These are phyloP conservation scores for Rhynchonycteris naso DNA, from an alignment of 2,797 vertebrate species.

Conservation along the genomic window DNA sequence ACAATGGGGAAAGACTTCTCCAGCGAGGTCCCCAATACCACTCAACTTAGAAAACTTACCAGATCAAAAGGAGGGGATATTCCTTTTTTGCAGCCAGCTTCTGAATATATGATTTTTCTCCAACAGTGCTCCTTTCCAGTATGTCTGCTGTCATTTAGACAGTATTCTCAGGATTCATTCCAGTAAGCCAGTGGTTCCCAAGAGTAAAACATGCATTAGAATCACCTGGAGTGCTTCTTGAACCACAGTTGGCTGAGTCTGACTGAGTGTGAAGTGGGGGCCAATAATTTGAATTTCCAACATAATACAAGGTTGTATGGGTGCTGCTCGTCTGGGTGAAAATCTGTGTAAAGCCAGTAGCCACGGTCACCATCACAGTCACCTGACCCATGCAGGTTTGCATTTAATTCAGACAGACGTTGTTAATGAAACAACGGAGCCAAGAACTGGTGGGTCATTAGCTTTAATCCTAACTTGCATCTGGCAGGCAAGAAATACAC, in stretches of 20 bases:
- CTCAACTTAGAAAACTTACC: neutral
- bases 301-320: neutral
- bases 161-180: neutral
- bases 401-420: too few species aligned
- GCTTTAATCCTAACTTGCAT: too few species aligned
- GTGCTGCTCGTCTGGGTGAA: neutral
- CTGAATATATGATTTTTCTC: neutral
- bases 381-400: too few species aligned
- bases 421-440: too few species aligned
- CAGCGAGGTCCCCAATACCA: neutral
- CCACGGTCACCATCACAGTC: too few species aligned
- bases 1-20: neutral
- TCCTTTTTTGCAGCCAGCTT: neutral
- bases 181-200: neutral
- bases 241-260: neutral
- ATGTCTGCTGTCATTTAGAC: neutral
- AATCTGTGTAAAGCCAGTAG: too few species aligned
- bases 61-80: neutral
- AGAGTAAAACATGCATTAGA: neutral
- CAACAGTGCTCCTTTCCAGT: rapidly evolving
- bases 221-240: neutral
- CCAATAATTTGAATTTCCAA: neutral
- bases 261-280: too few species aligned
- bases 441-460: too few species aligned
- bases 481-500: too few species aligned